Base-by-base conservation (phyloP, 2,888 invertebrate genomes). In the Plagiodera versicolora region DNA sequence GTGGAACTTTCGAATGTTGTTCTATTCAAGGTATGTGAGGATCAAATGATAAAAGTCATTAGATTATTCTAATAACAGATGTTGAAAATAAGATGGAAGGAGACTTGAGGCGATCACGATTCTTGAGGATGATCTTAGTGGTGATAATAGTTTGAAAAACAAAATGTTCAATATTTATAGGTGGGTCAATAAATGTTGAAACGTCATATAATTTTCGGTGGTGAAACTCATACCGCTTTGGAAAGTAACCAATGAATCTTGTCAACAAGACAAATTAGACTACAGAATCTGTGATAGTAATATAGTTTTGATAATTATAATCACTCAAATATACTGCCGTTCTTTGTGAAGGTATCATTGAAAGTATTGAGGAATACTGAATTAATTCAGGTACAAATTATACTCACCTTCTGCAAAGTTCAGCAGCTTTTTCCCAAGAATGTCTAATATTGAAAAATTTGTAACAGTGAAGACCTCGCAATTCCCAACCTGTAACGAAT, bases 371-470 rank as follows among this genome's bases (percentile, higher is more conserved):
- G 16, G 39, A n/a, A 39, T 11, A n/a, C n/a, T n/a, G 1, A 47
- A 11, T 17, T 20, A 3, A 24, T 20, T 18, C 17, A 16, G 17
- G 18, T 1, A 6, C 11, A 28, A 35, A n/a, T 39, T 35, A 58
- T 66, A 80, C 83, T 86, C 84, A 95, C 95, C 94, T 92, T 85
- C 92, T 90, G 85, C 95, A 95, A 82, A 95, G 85, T 83, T 95
- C 94, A 68, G 94, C 94, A 71, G 95, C 94, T 84, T 94, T 94
- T 83, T 93, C 92, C 95, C 95, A 95, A 68, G 95, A 95, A 85
- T 95, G 95, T 81, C 90, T 90, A 79, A 95, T 95, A 82, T 92
- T 93, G 83, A 95, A 95, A 84, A 93, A 95, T 86, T 93, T 95
- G 83, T 95, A 95, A 84, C 95, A 95, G 82, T 94, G 87, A 75